Evolutionary conservation across 2,888 invertebrate species (phyloP), one percentile per base, ranked within the genome.

Genomic region (Drosophila acutilabella): DNA sequence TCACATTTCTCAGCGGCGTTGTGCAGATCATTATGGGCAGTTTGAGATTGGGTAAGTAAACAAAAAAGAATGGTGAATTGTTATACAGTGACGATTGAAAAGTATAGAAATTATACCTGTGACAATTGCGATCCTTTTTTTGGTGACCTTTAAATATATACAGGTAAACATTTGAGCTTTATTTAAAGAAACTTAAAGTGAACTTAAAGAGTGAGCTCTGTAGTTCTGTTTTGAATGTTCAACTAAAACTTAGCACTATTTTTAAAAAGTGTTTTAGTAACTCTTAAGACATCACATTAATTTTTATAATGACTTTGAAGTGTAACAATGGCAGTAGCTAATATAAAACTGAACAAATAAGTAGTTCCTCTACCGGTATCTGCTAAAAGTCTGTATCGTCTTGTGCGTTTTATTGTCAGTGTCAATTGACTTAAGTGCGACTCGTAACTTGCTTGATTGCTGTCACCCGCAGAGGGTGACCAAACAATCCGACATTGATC

Each of bases 21-120:
- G 94, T 97, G 33, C 96, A 97, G 90, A 93, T 97, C 59, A 80
- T 95, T 18, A 96, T 97, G 96, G 97, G 97, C 7, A 74, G 96
- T 20, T 93, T 97, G 13, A 94, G 95, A 86, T 93, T 97, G 80
- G 97, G 97, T 96, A 91, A 93, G 89, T 88, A 36, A 13, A 11
- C 13, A 3, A 2, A 10, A 8, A 36, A 4, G 4, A 36, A 4
- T 36, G 36, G 4, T 36, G 11, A 13, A 36, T 13, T 8, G 4
- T 11, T 36, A 4, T 13, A 13, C 13, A 1, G 36, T 20, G 3
- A 20, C 20, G 20, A 20, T 20, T 20, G 3, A 20, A 3, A 20
- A 20, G 20, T 20, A 20, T 20, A 3, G 20, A 2, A 10, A 4
- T 30, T 30, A 30, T 30, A 30, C 30, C n/a, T n/a, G n/a, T n/a